Evolutionary conservation across 2,797 vertebrate species (phyloP), one percentile per base, ranked within the genome.

Genomic region (Acanthurus tractus): DNA sequence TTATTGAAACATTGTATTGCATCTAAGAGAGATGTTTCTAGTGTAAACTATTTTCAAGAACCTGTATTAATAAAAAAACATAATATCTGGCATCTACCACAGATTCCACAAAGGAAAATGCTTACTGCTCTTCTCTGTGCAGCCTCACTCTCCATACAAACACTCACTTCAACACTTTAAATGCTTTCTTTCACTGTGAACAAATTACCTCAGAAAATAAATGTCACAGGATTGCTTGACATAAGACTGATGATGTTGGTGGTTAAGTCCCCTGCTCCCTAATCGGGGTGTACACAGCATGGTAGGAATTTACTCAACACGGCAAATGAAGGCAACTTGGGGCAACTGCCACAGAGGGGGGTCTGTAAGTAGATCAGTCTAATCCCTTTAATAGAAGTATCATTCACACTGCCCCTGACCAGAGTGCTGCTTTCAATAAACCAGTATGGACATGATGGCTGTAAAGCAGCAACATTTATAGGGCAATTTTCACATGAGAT

Each of bases 311-410:
- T 91, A 92, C 91, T 89, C 88, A 86, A 91, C 92, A 87, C 85
- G 88, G 91, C 91, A 92, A 92, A 91, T 91, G 89, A 91, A 91
- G 88, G 92, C 85, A 91, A 93, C 90, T 94, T 91, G 92, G 94
- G 92, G 91, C 89, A 94, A 93, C 92, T 88, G 89, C 85, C 92
- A 70, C 93, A 86, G 90, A 87, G 87, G 93, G 94, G 90, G 92
- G 91, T 90, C 94, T 91, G 86, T 93, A 94, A 94, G 94, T 88
- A 93, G 93, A 93, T 94, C 92, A 93, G 86, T 72, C 85, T 94
- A 94, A 94, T 94, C 94, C 92, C 89, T 81, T 92, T 93, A 94
- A 94, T 94, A 94, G 93, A 94, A 94, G 92, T 90, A 94, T 94
- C 91, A 92, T 89, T 93, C 89, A 92, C 91, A 91, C 91, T 77